These are phyloP conservation scores for Neoarius graeffei DNA, from an alignment of 2,113 vertebrate genomes.

Conservation along the genomic window DNA sequence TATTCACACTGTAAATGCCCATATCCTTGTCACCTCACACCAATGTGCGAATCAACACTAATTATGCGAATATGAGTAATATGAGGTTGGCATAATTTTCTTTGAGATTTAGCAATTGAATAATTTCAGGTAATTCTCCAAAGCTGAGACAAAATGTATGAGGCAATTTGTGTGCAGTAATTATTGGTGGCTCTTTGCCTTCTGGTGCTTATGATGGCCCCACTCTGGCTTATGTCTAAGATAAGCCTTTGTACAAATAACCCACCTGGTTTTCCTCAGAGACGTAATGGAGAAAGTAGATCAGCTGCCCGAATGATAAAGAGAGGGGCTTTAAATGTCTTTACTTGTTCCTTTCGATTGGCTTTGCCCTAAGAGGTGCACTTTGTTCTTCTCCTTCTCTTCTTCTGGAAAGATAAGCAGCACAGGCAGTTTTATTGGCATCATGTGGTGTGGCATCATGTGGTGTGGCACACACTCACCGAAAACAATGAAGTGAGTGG, in stretches of 20 bases:
- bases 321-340: constrained; percentile 44
- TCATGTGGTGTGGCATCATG: constrained; percentile 41
- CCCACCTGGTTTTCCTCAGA: neutral
- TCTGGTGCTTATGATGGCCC: neutral
- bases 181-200: constrained; percentile 27
- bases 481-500: constrained; percentile 57
- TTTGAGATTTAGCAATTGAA: constrained; percentile 34
- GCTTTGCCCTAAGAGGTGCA: constrained; percentile 53
- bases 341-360: constrained; percentile 54
- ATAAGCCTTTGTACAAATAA: constrained; percentile 7
- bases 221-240: neutral
- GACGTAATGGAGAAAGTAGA: neutral
- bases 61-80: constrained; percentile 37
- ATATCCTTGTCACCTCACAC: constrained; percentile 4
- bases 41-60: constrained; percentile 3
- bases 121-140: constrained; percentile 33
- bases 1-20: neutral
- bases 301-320: constrained; percentile 53
- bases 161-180: constrained; percentile 13
- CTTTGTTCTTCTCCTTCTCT: constrained; percentile 51
- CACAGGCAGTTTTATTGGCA: constrained; percentile 55
- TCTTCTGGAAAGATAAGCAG: constrained; percentile 58
- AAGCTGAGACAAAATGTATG: constrained; percentile 17
- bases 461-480: constrained; percentile 20
- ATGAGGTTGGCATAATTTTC: constrained; percentile 26